Base-by-base conservation (phyloP, 1,140 invertebrate species). In the Habropoda laboriosa region DNA sequence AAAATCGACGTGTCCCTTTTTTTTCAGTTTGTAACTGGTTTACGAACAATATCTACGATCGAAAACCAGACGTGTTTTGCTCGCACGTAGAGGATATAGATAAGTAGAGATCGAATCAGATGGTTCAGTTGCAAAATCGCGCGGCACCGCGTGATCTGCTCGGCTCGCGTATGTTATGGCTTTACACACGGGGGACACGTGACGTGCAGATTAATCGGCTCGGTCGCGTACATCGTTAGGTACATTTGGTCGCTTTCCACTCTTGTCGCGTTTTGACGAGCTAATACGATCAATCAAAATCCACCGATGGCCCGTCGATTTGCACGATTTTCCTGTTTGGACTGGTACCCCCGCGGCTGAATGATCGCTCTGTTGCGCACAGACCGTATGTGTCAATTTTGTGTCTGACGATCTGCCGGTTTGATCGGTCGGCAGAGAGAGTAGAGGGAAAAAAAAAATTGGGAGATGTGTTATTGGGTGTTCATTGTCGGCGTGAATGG, bases 271-370 rank as follows among this genome's bases (percentile, higher is more conserved):
- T 67, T 68, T 68, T 67, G 74, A 58, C 74, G 64, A 45, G 53
- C 40, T 76, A 76, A 68, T 68, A 42, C 74, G 74, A 76, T 76
- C 74, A 57, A 76, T 76, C 74, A 76, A 76, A 76, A 53, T 49
- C 35, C 38, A 27, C 63, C 27, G 64, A 67, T 21, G 73, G n/a
- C 3, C 3, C n/a, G 40, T 12, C 64, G 30, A 58, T 67, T 76
- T 27, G 51, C 24, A 42, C 32, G 45, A 47, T 38, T 58, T 30
- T 42, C 38, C 24, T 66, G 63, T 66, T 66, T 66, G 30, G 4
- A 21, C 42, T 53, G 7, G 24, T n/a, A 21, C 4, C 49, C 18
- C 18, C 49, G 49, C n/a, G 1, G 18, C 58, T 61, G 63, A 66
- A 66, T 24, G 63, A 47, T 66, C 27, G 42, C 18, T 42, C 24